Base-by-base conservation (phyloP, 2,888 invertebrate genomes). In the Psylliodes chrysocephalus region DNA sequence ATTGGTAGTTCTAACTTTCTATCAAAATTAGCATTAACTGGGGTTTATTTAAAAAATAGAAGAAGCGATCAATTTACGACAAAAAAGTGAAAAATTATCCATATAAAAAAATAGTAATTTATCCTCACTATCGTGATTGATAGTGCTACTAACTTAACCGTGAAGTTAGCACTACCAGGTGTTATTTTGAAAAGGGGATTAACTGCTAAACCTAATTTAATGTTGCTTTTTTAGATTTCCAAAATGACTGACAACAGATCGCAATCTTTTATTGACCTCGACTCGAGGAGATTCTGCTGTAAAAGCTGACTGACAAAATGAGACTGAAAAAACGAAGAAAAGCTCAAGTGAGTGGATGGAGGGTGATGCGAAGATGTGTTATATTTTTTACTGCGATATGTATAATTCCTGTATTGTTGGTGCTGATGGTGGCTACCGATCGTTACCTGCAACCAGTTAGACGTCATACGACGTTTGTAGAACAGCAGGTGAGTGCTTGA, bases 371-470 rank as follows among this genome's bases (percentile, higher is more conserved):
- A 51, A 81, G 87, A 73, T 88, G 88, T 71, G 84, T 87, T 55
- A 85, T 88, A 1, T 88, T 87, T 76, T 84, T 88, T 63, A 87
- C 86, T 12, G 87, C 87, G 1, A 86, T 87, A 0, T 87, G 88
- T 57, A 85, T 88, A 68, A 82, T 88, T 17, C 84, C 88, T 6
- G 86, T 88, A 1, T 83, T 88, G 77, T 83, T 88, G 63, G 87
- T 88, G 8, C 81, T 88, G 47, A 81, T 88, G 67, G 87, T 88
- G 81, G 86, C 87, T 12, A 87, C 87, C 2, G 88, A 88, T 71
- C 86, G 86, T 75, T 87, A 87, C 76, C 85, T 87, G 82, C 84
- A 87, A 78, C 84, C 88, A n/a, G 84, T 71, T 10, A 63, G 47
- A 14, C 61, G 35, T 18, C 75, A 70, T 38, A 51, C 69, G 4